phyloP scores from a whole-genome alignment of 2,888 invertebrate species.

The Nomada ruficornis region DNA sequence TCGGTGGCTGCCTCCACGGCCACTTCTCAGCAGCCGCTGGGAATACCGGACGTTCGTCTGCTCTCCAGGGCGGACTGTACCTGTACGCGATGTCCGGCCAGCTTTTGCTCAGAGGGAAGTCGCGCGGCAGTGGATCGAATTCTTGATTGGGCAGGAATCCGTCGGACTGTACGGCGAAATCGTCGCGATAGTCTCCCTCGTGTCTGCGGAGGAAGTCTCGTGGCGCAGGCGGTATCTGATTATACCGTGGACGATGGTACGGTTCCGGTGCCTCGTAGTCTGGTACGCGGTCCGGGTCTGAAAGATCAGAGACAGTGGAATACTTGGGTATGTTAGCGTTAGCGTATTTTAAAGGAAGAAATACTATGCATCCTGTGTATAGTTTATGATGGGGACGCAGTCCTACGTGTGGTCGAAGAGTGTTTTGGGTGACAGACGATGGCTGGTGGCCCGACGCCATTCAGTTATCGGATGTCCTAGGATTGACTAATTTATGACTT shows the following conservation, averaged over 20 bases:
- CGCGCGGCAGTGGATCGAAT: constrained; percentile 62
- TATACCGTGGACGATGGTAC: constrained; percentile 59
- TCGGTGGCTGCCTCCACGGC: constrained; percentile 64
- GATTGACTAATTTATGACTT: too few species aligned
- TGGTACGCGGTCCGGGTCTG: constrained; percentile 51
- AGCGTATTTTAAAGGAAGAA: too few species aligned
- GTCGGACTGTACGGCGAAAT: constrained; percentile 31
- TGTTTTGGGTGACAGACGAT: too few species aligned
- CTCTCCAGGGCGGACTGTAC: constrained; percentile 67
- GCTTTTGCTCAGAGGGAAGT: constrained; percentile 68
- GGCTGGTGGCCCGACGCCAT: too few species aligned
- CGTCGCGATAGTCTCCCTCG: constrained; percentile 56
- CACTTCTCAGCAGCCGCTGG: constrained; percentile 43
- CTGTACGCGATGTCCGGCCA: constrained; percentile 71
- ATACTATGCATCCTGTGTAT: too few species aligned
- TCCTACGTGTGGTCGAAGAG: too few species aligned
- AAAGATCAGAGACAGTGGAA: not conserved
- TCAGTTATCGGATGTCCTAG: too few species aligned
- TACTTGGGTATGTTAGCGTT: too few species aligned
- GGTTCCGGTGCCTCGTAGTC: constrained; percentile 69
- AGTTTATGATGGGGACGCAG: too few species aligned
- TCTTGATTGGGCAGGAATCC: constrained; percentile 59
- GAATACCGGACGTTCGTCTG: constrained; percentile 39
- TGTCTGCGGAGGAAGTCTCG: constrained; percentile 33
- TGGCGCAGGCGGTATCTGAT: constrained; percentile 21